These are phyloP conservation scores for Theropithecus gelada DNA, from an alignment of 2,113 vertebrate species.

Conservation along the genomic window DNA sequence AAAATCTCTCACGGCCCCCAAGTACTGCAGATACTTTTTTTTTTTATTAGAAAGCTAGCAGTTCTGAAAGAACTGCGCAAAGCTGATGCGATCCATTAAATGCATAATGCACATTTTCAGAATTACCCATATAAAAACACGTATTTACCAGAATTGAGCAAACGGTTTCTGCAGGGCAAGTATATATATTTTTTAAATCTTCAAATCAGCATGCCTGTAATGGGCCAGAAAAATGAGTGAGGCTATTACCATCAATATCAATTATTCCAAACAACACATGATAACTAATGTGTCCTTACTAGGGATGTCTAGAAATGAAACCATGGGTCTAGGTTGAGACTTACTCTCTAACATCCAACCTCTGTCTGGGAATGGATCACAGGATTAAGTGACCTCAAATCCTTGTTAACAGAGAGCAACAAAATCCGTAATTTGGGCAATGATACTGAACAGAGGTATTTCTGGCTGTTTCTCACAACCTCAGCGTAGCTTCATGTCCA, in stretches of 20 bases:
- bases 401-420: not conserved
- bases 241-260: constrained; percentile 2
- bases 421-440: not conserved
- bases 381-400: not conserved
- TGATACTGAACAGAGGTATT: not conserved
- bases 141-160: constrained; percentile 27
- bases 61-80: not conserved
- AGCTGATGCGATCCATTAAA: not conserved
- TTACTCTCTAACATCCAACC: not conserved
- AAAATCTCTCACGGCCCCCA: not conserved
- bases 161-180: constrained; percentile 35
- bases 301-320: constrained; percentile 31
- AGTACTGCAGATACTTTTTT: not conserved
- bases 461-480: not conserved
- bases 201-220: constrained; percentile 56
- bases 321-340: not conserved
- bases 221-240: constrained; percentile 28
- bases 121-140: not conserved
- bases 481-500: not conserved
- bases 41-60: not conserved
- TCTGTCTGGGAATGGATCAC: not conserved
- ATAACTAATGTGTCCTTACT: constrained; percentile 3
- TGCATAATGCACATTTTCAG: constrained; percentile 47
- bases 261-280: constrained; percentile 41
- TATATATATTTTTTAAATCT: constrained; percentile 42